phyloP scores from a whole-genome alignment of 2,888 invertebrate genomes.

The Drosophila parthenogenetica region DNA sequence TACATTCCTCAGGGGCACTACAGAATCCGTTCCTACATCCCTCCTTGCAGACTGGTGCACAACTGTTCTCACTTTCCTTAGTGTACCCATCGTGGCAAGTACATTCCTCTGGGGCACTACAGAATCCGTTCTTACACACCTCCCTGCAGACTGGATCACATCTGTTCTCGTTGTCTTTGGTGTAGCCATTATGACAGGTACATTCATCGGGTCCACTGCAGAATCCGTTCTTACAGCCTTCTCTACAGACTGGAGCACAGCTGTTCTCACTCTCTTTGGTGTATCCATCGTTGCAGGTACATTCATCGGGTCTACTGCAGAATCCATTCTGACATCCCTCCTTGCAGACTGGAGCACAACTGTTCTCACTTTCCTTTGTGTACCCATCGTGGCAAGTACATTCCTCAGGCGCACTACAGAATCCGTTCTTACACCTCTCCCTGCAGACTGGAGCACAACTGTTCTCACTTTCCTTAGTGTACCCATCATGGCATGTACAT shows the following conservation, averaged over 20 bases:
- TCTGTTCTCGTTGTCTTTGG: background rate
- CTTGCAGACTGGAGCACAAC: too few relatives aligned
- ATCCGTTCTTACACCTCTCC: too few relatives aligned
- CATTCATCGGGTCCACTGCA: background rate
- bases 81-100: conserved; percentile 19
- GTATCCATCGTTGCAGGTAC: background rate
- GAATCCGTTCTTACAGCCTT: conserved; percentile 1
- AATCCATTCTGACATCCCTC: too few relatives aligned
- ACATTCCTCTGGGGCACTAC: conserved; percentile 18
- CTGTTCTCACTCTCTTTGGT: background rate
- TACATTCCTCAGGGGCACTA: conserved; percentile 21
- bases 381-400: too few relatives aligned
- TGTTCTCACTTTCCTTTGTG: too few relatives aligned
- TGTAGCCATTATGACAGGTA: background rate
- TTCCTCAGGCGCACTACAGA: too few relatives aligned
- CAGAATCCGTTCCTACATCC: conserved; percentile 32
- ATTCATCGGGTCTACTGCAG: background rate
- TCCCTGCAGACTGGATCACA: conserved; percentile 2
- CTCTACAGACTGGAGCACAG: background rate
- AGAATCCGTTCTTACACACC: conserved; percentile 25
- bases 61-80: conserved; percentile 7
- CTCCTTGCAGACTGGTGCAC: conserved; percentile 15
- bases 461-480: too few relatives aligned
- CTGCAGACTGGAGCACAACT: too few relatives aligned
- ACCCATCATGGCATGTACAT: too few relatives aligned